Base-by-base conservation (phyloP, 2,797 vertebrate genomes). In the Myioborus melanocephalus region DNA sequence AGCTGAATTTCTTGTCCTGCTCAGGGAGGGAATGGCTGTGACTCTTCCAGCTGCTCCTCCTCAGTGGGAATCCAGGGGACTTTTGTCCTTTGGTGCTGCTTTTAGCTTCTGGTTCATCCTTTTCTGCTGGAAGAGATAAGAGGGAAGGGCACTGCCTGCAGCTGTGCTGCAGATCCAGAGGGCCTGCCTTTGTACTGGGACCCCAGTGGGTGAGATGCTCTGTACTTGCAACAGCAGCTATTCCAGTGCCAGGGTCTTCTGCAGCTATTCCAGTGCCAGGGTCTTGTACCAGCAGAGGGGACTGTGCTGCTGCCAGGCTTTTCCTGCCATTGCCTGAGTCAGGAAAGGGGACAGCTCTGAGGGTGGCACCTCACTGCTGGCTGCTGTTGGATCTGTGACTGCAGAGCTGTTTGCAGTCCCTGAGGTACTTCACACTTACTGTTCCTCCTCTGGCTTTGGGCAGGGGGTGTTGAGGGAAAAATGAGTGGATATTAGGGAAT, bases 261-360 rank as follows among this genome's bases (percentile, higher is more conserved):
- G 63, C 71, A 37, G 46, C n/a, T 24, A 3, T 59, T 37, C 18
- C 53, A 20, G 39, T 41, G 37, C 37, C 71, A 57, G 61, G 3
- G 6, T 27, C 70, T 23, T 22, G 22, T 22, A 2, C 32, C 53
- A 60, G 53, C 63, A 60, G 34, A 56, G 37, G 32, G 55, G 28
- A 39, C 2, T 0, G 0, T 52, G 4, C 50, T 35, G 43, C 72
- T 68, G 37, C 32, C 16, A 27, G 50, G 59, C 13, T 43, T 64
- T 50, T 52, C n/a, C 20, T 82, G 43, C 35, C 49, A 9, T 55
- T 60, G 22, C 35, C 35, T 14, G 27, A 9, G 17, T 7, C 63
- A 16, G 47, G n/a, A 68, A 65, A 65, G 22, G 34, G 28, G 24
- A 50, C 19, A 49, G 14, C 35, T 63, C 65, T 8, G 8, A 46